Percentiles rank a stretch among this genome's conserved stretches.
phyloP scores from a whole-genome alignment of 2,888 invertebrate genomes.

The Amblyteles armatorius region DNA sequence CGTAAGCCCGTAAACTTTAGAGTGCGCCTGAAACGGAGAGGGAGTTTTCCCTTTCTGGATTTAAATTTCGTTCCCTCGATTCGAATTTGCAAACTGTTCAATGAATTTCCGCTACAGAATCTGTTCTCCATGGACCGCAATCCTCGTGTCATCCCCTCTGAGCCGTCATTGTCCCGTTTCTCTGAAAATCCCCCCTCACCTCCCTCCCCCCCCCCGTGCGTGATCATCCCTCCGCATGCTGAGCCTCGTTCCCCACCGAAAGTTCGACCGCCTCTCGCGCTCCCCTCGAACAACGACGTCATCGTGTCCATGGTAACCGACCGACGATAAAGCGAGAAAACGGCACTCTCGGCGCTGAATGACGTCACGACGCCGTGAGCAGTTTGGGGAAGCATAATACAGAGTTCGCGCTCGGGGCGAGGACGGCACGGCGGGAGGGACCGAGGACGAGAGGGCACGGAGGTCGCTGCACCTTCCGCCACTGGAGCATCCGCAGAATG shows the following conservation, averaged over 20 bases:
- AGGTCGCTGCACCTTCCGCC: slow-evolving; percentile 77
- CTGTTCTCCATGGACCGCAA: slow-evolving; percentile 4
- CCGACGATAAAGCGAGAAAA: slow-evolving; percentile 49
- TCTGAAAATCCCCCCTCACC: background rate
- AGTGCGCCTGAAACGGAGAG: background rate
- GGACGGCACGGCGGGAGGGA: background rate
- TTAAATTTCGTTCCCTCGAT: background rate
- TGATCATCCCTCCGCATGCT: background rate
- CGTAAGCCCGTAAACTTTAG: background rate
- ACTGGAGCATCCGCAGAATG: slow-evolving; percentile 77
- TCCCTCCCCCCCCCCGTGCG: background rate
- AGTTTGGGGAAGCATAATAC: slow-evolving; percentile 67
- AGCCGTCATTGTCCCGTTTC: slow-evolving; percentile 7
- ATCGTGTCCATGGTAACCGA: slow-evolving; percentile 80
- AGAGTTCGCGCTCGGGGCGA: background rate
- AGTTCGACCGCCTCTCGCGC: slow-evolving; percentile 46
- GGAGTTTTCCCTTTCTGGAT: background rate
- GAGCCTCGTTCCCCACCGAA: background rate
- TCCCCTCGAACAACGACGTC: slow-evolving; percentile 76
- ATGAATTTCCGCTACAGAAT: slow-evolving; percentile 5
- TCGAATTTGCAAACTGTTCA: slow-evolving; percentile 9
- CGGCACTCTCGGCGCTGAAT: slow-evolving; percentile 60
- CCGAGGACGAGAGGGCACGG: slow-evolving; percentile 40
- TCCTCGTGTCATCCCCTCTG: background rate
- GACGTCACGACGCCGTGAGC: slow-evolving; percentile 76